Conservation (phyloP, 2,888 invertebrate genomes). For the Ornithoptera priamus region DNA sequence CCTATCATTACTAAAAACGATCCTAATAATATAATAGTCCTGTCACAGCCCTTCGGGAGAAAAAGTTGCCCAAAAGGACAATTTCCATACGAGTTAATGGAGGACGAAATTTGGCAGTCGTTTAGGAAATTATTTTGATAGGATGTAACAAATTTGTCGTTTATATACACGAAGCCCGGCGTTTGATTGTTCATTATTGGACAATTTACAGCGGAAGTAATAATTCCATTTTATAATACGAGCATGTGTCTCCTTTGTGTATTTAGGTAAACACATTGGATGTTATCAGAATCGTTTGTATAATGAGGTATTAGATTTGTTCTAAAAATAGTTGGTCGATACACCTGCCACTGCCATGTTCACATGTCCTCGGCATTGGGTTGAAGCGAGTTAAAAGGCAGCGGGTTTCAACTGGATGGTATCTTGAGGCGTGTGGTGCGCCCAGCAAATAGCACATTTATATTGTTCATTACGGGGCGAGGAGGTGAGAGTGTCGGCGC, state of each 20-base stretch:
- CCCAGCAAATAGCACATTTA: slow-evolving; percentile 69
- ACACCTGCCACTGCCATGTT: slow-evolving; percentile 14
- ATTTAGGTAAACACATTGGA: background rate
- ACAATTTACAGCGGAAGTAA: slow-evolving; percentile 22
- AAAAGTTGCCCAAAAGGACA: slow-evolving; percentile 69
- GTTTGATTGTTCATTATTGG: slow-evolving; percentile 36
- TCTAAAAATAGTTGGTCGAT: slow-evolving; percentile 6
- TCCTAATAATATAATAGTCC: slow-evolving; percentile 79
- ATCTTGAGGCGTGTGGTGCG: slow-evolving; percentile 34
- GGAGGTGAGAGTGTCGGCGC: slow-evolving; percentile 78
- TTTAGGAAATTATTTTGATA: slow-evolving; percentile 59
- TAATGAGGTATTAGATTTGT: slow-evolving; percentile 4
- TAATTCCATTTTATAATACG: slow-evolving; percentile 11
- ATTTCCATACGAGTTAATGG: slow-evolving; percentile 69
- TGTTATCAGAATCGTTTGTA: slow-evolving; percentile 7
- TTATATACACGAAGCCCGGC: slow-evolving; percentile 34
- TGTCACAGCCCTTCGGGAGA: slow-evolving; percentile 70
- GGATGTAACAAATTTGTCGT: slow-evolving; percentile 55
- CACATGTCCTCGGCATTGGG: background rate
- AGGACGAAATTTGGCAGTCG: slow-evolving; percentile 66
- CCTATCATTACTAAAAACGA: slow-evolving; percentile 77
- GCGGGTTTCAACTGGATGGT: slow-evolving; percentile 20
- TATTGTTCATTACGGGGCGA: slow-evolving; percentile 72
- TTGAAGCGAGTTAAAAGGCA: slow-evolving; percentile 26
- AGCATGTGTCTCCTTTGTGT: background rate